Percentiles rank a stretch among this genome's conserved stretches.
phyloP scores from a whole-genome alignment of 2,797 vertebrate species.

The Neosalanx taihuensis region DNA sequence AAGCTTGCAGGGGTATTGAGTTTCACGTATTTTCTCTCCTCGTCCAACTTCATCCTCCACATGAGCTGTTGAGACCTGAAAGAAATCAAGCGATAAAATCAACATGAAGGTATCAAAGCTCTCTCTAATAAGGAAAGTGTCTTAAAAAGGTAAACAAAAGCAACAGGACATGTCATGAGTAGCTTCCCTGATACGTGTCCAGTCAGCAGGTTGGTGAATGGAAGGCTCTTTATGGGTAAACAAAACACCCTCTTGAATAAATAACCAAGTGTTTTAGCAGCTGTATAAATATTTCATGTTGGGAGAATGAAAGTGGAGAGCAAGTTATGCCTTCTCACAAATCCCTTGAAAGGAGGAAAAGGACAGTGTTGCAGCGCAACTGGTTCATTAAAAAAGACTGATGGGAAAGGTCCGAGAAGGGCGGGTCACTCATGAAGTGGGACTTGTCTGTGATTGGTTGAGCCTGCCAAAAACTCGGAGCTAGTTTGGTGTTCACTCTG shows the following conservation, averaged over 20 bases:
- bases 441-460: slow-evolving; percentile 79
- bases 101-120: background rate
- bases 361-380: background rate
- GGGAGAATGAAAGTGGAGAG: background rate
- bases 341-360: slow-evolving; percentile 3
- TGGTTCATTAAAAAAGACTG: slow-evolving; percentile 28
- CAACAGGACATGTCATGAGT: background rate
- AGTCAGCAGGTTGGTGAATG: slow-evolving; percentile 12
- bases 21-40: too few species aligned
- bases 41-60: too few species aligned
- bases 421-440: slow-evolving; percentile 73
- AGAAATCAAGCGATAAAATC: background rate
- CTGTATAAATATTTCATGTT: slow-evolving; percentile 25
- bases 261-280: slow-evolving; percentile 18
- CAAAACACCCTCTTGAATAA: slow-evolving; percentile 29
- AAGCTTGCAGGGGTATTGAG: too few species aligned
- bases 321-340: slow-evolving; percentile 20
- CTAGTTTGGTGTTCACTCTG: slow-evolving; percentile 77
- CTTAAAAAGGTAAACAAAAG: too few species aligned
- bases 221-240: slow-evolving; percentile 24
- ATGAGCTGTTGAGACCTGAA: too few species aligned
- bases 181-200: background rate
- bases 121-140: background rate
- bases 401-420: slow-evolving; percentile 1
- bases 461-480: slow-evolving; percentile 73